phyloP scores from a whole-genome alignment of 1,140 invertebrate species.

The Drosophila pruinosa region DNA sequence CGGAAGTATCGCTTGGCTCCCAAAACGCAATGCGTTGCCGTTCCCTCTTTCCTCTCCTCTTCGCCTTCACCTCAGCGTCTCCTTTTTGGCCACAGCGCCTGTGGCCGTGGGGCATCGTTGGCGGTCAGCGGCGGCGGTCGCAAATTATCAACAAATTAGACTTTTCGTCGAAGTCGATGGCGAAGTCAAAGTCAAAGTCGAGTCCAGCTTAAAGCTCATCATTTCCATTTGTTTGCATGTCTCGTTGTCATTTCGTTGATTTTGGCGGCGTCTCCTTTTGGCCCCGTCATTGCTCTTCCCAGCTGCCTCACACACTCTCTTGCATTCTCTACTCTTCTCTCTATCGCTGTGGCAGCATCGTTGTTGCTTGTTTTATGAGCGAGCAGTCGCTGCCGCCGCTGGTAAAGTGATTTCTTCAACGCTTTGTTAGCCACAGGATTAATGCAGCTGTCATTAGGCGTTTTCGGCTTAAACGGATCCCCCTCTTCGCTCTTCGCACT shows the following conservation, averaged over 20 bases:
- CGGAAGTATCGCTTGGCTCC: slow-evolving; percentile 37
- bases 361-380: slow-evolving; percentile 52
- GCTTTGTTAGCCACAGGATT: slow-evolving; percentile 82
- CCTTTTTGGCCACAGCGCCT: neutral
- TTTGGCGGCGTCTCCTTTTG: slow-evolving; percentile 42
- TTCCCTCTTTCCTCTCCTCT: neutral
- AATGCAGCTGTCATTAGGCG: slow-evolving; percentile 80
- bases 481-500: neutral
- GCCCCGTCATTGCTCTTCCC: slow-evolving; percentile 11
- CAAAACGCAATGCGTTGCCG: neutral
- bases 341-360: neutral
- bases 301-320: slow-evolving; percentile 17
- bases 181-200: slow-evolving; percentile 49
- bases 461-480: slow-evolving; percentile 75
- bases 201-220: slow-evolving; percentile 26
- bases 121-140: slow-evolving; percentile 67
- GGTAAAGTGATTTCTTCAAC: slow-evolving; percentile 83
- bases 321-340: too few relatives aligned
- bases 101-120: slow-evolving; percentile 71
- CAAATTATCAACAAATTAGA: slow-evolving; percentile 82
- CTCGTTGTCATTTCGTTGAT: slow-evolving; percentile 70
- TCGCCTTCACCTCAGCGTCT: neutral
- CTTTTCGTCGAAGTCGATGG: slow-evolving; percentile 71
- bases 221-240: slow-evolving; percentile 77
- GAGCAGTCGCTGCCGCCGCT: slow-evolving; percentile 61